Percentiles rank a stretch among this genome's conserved stretches.
These are phyloP conservation scores for Apeltes quadracus DNA, from an alignment of 2,113 vertebrate genomes.

Conservation along the genomic window DNA sequence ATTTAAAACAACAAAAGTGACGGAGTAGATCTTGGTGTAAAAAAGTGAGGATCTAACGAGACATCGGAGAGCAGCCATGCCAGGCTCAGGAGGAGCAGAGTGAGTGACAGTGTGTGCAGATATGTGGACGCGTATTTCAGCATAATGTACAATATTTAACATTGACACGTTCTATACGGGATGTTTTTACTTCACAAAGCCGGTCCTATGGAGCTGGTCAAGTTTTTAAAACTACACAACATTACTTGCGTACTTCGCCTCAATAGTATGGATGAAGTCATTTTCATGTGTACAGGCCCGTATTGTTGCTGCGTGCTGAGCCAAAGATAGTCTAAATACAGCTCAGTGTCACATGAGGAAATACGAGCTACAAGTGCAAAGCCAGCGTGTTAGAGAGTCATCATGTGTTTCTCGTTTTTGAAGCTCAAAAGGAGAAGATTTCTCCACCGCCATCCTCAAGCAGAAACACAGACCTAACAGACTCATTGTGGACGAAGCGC, in stretches of 20 bases:
- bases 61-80: constrained; percentile 63
- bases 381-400: constrained; percentile 29
- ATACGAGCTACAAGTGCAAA: constrained; percentile 61
- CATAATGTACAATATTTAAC: neutral
- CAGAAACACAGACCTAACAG: constrained; percentile 82
- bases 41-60: constrained; percentile 14
- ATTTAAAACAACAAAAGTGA: constrained; percentile 1
- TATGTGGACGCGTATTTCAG: neutral
- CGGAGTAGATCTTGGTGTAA: constrained; percentile 1
- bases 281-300: neutral
- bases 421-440: constrained; percentile 79
- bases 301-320: constrained; percentile 57
- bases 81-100: constrained; percentile 68
- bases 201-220: neutral
- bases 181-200: neutral
- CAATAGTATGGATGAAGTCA: neutral
- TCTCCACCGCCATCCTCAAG: constrained; percentile 82
- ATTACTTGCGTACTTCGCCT: neutral
- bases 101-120: constrained; percentile 57
- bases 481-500: constrained; percentile 80
- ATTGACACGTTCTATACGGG: neutral
- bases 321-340: constrained; percentile 72
- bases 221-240: neutral
- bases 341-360: constrained; percentile 77
- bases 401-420: constrained; percentile 37